Conservation (phyloP, 2,113 vertebrate genomes). For the Chamaetylas fuelleborni region DNA sequence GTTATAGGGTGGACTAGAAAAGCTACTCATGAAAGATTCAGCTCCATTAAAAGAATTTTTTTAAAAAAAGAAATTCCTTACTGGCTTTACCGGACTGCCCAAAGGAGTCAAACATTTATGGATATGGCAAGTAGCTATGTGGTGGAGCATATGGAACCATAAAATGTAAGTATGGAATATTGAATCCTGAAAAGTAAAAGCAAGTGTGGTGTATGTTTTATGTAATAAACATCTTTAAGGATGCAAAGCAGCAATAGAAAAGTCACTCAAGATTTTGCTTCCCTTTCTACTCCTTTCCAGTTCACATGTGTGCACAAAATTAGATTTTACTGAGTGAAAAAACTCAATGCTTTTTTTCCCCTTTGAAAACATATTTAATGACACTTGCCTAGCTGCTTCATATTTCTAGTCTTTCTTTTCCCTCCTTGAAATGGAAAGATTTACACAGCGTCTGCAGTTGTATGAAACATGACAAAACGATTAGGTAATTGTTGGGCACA, state of each 20-base stretch:
- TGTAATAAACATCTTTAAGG: neutral
- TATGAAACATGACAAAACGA: neutral
- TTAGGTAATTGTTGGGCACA: neutral
- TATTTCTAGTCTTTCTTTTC: neutral
- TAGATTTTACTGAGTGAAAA: neutral
- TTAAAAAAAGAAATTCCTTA: neutral
- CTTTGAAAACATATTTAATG: neutral
- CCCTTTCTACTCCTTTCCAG: neutral
- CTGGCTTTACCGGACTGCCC: neutral
- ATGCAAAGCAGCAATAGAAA: neutral
- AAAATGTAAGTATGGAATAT: neutral
- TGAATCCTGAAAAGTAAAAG: neutral
- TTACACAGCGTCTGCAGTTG: constrained; percentile 54
- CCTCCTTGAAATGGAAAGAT: constrained; percentile 53
- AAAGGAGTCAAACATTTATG: neutral
- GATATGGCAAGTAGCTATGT: neutral
- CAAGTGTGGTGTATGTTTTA: neutral
- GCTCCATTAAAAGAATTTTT: neutral
- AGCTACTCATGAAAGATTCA: neutral
- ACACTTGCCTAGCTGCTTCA: constrained; percentile 26
- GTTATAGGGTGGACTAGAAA: neutral
- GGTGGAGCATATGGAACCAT: neutral
- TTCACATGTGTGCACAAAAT: neutral
- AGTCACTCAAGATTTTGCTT: neutral
- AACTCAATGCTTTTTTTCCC: neutral